These are phyloP conservation scores for Noctua comes DNA, from an alignment of 2,888 invertebrate genomes.

Conservation along the genomic window DNA sequence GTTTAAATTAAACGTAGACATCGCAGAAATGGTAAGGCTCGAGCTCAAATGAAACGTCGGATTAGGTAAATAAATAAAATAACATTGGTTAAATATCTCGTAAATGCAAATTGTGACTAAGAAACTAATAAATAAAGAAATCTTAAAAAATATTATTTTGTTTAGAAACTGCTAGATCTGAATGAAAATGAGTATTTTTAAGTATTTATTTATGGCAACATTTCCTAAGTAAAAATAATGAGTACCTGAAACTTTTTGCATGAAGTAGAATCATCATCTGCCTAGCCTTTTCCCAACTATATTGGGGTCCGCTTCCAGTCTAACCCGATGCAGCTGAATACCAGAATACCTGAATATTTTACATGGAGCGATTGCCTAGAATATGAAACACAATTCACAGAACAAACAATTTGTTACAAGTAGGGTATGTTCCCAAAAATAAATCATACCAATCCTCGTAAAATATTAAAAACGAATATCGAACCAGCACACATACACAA, in stretches of 20 bases:
- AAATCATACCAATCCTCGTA: neutral
- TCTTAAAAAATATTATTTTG: no score
- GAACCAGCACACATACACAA: neutral
- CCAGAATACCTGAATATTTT: no score
- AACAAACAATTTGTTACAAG: neutral
- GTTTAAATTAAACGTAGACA: constrained; percentile 80
- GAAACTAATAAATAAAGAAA: neutral
- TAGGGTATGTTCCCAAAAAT: neutral
- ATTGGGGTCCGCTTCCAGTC: no score
- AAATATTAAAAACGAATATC: neutral
- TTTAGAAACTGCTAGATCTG: no score
- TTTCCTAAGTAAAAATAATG: no score
- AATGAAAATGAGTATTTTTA: no score
- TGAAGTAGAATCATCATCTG: no score
- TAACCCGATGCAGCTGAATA: no score
- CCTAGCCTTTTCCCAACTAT: no score
- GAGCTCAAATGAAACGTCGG: constrained; percentile 44
- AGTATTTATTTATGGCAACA: no score
- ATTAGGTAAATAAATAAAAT: constrained; percentile 4
- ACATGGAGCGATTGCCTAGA: no score
- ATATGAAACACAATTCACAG: neutral
- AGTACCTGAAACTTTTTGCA: no score
- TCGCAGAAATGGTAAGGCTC: constrained; percentile 66
- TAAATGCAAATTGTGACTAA: neutral
- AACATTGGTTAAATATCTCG: neutral